These are phyloP conservation scores for Spheniscus mendiculus DNA, from an alignment of 2,113 vertebrate genomes.

Conservation along the genomic window DNA sequence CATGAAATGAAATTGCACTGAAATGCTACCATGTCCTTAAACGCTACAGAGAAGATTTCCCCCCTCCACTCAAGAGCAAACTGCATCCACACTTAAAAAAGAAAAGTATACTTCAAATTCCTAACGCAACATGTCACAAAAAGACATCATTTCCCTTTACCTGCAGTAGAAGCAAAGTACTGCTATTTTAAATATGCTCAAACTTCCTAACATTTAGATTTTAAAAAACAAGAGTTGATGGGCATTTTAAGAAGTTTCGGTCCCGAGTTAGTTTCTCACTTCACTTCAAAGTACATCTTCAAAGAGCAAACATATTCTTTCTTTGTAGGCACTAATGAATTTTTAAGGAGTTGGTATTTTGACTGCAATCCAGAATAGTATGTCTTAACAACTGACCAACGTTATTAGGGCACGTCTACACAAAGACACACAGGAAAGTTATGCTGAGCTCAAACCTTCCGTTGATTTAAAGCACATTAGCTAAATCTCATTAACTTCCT, in stretches of 20 bases:
- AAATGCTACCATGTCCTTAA: not conserved
- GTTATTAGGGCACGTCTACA: not conserved
- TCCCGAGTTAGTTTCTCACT: not conserved
- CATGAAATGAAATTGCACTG: not conserved
- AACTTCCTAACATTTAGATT: not conserved
- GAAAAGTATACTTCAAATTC: not conserved
- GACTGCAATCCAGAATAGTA: not conserved
- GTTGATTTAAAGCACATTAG: constrained; percentile 46
- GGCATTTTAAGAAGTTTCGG: not conserved
- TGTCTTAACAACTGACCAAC: constrained; percentile 14
- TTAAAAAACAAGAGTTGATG: not conserved
- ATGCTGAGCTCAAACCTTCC: not conserved
- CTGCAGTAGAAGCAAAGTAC: not conserved
- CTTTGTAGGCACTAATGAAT: constrained; percentile 35
- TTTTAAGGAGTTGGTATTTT: constrained; percentile 55
- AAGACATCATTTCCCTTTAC: not conserved
- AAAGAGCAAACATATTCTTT: not conserved
- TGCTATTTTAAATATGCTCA: not conserved
- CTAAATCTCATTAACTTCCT: constrained; percentile 53
- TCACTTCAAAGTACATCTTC: not conserved
- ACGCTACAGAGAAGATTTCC: too few species aligned
- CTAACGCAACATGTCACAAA: not conserved
- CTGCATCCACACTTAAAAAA: not conserved
- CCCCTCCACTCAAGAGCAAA: not conserved
- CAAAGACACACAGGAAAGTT: not conserved